phyloP scores from a whole-genome alignment of 2,797 vertebrate genomes.

The Myiothlypis coronata region DNA sequence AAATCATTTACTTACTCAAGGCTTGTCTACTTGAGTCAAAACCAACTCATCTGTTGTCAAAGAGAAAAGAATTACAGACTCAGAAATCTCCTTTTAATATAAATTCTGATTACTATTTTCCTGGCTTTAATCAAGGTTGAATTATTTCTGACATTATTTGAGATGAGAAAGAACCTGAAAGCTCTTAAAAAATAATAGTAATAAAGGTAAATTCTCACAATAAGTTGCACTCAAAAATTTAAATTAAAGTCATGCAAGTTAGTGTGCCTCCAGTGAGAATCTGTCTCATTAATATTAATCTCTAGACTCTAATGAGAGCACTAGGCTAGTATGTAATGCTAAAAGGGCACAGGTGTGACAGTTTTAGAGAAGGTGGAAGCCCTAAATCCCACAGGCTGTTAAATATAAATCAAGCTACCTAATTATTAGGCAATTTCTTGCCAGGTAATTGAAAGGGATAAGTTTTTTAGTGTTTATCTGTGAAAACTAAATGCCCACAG shows the following conservation, averaged over 20 bases:
- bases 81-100: background rate
- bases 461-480: background rate
- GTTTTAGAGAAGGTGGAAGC: conserved; percentile 30
- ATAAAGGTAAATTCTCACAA: background rate
- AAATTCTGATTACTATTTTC: background rate
- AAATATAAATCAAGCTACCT: conserved; percentile 12
- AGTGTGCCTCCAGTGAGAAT: background rate
- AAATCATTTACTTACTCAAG: background rate
- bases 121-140: background rate
- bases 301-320: conserved; percentile 24
- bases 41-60: background rate
- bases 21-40: background rate
- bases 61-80: background rate
- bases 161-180: background rate
- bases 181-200: conserved; percentile 4
- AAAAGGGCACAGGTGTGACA: conserved; percentile 47
- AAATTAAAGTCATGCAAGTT: conserved; percentile 35
- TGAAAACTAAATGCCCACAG: background rate
- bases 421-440: conserved; percentile 58
- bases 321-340: conserved; percentile 34
- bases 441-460: conserved; percentile 2
- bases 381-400: conserved; percentile 58
- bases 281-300: conserved; percentile 63
- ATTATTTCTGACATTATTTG: background rate
- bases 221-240: conserved; percentile 23